Percentiles rank a stretch among this genome's conserved stretches.
These are phyloP conservation scores for Heteronetta atricapilla DNA, from an alignment of 2,113 vertebrate species.

Conservation along the genomic window DNA sequence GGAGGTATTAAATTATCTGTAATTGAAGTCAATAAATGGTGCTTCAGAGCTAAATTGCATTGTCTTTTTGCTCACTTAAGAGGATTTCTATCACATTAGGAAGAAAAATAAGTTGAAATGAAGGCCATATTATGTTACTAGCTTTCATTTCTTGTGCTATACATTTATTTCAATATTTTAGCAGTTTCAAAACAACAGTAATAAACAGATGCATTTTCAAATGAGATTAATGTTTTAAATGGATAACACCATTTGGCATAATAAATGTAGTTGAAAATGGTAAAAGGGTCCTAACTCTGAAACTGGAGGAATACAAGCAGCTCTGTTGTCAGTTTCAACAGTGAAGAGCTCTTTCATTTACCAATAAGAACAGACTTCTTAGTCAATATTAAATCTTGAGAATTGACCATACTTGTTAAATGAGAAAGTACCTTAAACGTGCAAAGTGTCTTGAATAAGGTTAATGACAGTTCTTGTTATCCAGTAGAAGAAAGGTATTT, in stretches of 20 bases:
- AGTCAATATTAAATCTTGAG: slow-evolving; percentile 56
- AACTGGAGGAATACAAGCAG: not conserved
- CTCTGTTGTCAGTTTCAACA: not conserved
- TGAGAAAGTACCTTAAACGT: slow-evolving; percentile 16
- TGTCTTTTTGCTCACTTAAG: not conserved
- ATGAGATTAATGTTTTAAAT: not conserved
- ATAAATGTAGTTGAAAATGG: not conserved
- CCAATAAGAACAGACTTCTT: not conserved
- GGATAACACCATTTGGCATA: not conserved
- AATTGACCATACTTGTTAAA: not conserved
- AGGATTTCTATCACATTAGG: not conserved
- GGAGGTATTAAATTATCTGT: not conserved
- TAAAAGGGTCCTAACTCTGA: not conserved
- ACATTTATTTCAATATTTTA: not conserved
- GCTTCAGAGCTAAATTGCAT: not conserved
- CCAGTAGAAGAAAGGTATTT: not conserved
- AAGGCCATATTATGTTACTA: not conserved
- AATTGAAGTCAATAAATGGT: not conserved
- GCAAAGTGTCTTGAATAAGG: slow-evolving; percentile 13
- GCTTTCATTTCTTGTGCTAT: not conserved
- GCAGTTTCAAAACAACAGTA: not conserved
- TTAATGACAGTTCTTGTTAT: slow-evolving; percentile 19
- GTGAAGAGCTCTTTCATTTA: not conserved
- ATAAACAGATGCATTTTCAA: not conserved
- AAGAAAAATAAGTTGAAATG: not conserved